These are phyloP conservation scores for Drosophila nr. medialis DNA, from an alignment of 2,888 invertebrate species.

Conservation along the genomic window DNA sequence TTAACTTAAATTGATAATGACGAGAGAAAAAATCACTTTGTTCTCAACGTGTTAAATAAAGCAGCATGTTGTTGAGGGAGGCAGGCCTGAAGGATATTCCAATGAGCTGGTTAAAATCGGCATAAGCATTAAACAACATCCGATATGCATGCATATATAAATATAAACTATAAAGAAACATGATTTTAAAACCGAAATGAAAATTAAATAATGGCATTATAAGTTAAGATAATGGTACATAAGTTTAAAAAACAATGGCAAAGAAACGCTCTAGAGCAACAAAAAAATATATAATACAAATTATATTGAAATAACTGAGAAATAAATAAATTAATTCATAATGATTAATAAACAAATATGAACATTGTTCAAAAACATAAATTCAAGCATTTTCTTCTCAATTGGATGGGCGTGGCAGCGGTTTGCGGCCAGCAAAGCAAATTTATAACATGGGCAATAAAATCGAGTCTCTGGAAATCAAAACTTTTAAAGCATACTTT, in stretches of 20 bases:
- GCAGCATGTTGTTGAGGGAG: conserved; percentile 29
- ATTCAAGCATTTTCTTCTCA: not conserved
- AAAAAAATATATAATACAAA: conserved; percentile 72
- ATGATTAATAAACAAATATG: conserved; percentile 82
- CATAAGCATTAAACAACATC: conserved; percentile 53
- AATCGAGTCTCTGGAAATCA: not conserved
- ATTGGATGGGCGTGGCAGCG: not conserved
- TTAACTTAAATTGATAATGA: conserved; percentile 46
- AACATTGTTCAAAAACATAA: conserved; percentile 82
- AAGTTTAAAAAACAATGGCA: conserved; percentile 85
- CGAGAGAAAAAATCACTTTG: conserved; percentile 26
- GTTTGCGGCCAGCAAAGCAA: not conserved
- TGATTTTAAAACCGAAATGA: conserved; percentile 68
- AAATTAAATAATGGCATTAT: conserved; percentile 73
- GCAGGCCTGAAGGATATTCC: conserved; percentile 47
- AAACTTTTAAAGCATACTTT: not conserved
- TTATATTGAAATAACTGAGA: conserved; percentile 80
- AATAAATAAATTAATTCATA: conserved; percentile 81
- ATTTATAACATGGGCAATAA: not conserved
- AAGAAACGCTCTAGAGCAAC: conserved; percentile 78
- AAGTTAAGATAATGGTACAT: conserved; percentile 78
- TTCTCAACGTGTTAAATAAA: conserved; percentile 27
- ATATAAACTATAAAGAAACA: conserved; percentile 66
- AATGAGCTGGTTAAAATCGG: conserved; percentile 52
- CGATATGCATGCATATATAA: conserved; percentile 49